phyloP scores from a whole-genome alignment of 2,888 invertebrate species.

The Calliscelio sp. region DNA sequence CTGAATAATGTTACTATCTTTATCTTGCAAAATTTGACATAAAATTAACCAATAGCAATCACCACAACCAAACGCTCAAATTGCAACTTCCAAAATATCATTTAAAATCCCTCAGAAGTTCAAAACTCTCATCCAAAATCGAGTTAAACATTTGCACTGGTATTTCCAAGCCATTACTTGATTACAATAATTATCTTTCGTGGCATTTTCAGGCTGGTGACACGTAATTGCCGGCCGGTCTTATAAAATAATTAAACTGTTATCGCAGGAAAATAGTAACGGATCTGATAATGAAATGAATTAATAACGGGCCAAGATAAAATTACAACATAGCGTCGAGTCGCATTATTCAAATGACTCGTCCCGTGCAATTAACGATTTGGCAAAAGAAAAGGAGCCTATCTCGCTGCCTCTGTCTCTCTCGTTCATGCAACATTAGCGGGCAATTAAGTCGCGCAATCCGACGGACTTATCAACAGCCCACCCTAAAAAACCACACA shows the following conservation, averaged over 20 bases:
- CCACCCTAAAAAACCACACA: constrained; percentile 1
- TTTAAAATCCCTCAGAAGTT: too few species aligned
- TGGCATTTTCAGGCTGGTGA: constrained; percentile 3
- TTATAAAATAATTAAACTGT: constrained; percentile 40
- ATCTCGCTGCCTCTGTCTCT: constrained; percentile 39
- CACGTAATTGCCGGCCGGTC: constrained; percentile 20
- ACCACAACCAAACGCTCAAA: too few species aligned
- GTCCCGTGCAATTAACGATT: constrained; percentile 48
- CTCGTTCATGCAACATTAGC: constrained; percentile 23
- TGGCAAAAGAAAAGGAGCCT: constrained; percentile 24
- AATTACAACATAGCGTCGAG: constrained; percentile 24
- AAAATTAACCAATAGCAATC: too few species aligned
- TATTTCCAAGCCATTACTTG: constrained; percentile 8
- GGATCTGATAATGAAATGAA: constrained; percentile 45
- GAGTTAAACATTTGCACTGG: background rate
- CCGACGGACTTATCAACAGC: constrained; percentile 18
- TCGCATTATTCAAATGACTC: constrained; percentile 61
- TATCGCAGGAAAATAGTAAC: constrained; percentile 37
- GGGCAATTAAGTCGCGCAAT: constrained; percentile 27
- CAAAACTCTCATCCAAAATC: background rate
- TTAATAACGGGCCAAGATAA: constrained; percentile 43
- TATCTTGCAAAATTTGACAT: too few species aligned
- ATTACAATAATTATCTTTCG: constrained; percentile 30
- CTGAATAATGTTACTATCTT: too few species aligned
- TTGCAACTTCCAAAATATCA: too few species aligned